Percentiles rank a stretch among this genome's conserved stretches.
phyloP scores from a whole-genome alignment of 1,140 invertebrate genomes.

The Zaprionus inermis region DNA sequence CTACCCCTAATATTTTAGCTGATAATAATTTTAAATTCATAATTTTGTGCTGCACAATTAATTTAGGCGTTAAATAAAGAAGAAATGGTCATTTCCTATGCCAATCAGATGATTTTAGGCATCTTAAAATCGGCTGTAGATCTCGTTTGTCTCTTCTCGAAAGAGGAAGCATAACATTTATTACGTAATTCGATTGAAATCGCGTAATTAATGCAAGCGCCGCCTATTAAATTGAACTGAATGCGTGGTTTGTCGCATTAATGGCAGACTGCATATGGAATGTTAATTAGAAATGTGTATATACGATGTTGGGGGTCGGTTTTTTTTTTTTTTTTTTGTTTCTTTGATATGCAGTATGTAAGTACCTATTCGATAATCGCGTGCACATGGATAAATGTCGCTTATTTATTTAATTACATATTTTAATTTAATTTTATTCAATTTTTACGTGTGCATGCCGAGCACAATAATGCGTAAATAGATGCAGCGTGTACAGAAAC shows the following conservation, averaged over 20 bases:
- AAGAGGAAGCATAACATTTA: background rate
- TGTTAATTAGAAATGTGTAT: constrained; percentile 69
- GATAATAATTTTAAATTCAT: too few species aligned
- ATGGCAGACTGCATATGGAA: constrained; percentile 42
- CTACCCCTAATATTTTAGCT: too few species aligned
- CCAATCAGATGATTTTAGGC: too few species aligned
- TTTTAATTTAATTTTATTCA: constrained; percentile 70
- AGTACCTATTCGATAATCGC: constrained; percentile 6
- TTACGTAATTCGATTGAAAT: background rate
- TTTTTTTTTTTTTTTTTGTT: constrained; percentile 16
- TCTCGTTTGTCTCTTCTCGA: too few species aligned
- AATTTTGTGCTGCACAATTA: too few species aligned
- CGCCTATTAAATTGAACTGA: constrained; percentile 3
- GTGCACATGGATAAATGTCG: constrained; percentile 17
- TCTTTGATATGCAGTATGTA: background rate
- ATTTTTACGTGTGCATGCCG: constrained; percentile 20
- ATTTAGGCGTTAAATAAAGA: too few species aligned
- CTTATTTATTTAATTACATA: constrained; percentile 67
- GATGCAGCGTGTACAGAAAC: constrained; percentile 9
- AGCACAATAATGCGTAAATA: constrained; percentile 8
- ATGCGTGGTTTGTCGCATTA: constrained; percentile 10
- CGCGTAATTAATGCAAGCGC: background rate
- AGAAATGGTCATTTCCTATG: too few species aligned
- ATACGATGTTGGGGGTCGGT: background rate
- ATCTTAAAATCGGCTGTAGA: too few species aligned